Base-by-base conservation (phyloP, 2,888 invertebrate genomes). In the Terebella lapidaria region DNA sequence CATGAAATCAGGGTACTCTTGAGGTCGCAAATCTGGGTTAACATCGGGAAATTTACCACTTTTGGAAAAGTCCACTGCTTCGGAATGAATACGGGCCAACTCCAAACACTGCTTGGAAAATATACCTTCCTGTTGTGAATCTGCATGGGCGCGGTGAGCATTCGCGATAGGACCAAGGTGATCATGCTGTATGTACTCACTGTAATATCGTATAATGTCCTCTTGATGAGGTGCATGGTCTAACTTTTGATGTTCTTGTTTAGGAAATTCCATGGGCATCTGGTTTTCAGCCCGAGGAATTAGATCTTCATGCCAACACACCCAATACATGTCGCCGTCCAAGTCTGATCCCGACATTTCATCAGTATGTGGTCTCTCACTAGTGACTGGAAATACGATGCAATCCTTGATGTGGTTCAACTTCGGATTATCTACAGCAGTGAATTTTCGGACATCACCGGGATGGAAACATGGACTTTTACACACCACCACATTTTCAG, bases 401-500 rank as follows among this genome's bases (percentile, higher is more conserved):
- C 80, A 80, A 59, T 82, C 82, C 63, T 58, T 67, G 42, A 70
- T 72, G 65, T 67, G 73, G 49, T 67, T 54, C 65, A 80, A 58
- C 61, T 65, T 62, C 27, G 66, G 60, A 1, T 66, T 63, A 56
- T 70, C 64, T 18, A 76, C 71, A 20, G 74, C 76, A 35, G 63
- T 62, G 35, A 77, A 70, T 29, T 71, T 72, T 4, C 81, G 71
- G 0, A 81, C 71, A 59, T 82, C 82, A 2, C 81, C 81, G 0
- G 78, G 72, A 52, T 78, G 77, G 60, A 78, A 76, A 59, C 81
- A 81, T 3, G 82, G 82, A 63, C 80, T 80, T 68, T 81, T 81
- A 18, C 76, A 75, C 24, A 81, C 76, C 28, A 81, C 67, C 3
- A 81, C 74, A 15, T 67, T 68, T 15, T 78, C 71, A 3, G 42